Evolutionary conservation across 2,797 vertebrate species (phyloP).

Genomic region (Acridotheres tristis): DNA sequence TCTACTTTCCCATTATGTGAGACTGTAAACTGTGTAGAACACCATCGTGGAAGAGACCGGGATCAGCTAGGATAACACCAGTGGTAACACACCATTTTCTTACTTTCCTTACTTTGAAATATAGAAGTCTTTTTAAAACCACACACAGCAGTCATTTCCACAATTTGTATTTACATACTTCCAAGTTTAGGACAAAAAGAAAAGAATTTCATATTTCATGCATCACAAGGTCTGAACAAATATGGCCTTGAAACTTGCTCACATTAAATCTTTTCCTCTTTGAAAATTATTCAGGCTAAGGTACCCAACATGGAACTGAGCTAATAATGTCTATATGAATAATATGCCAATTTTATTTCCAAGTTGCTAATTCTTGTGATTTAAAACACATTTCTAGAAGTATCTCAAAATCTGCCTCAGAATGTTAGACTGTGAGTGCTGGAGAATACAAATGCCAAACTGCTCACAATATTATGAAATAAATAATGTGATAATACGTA

Average conservation of each 20-base stretch:
- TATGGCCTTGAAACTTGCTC: background rate
- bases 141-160: background rate
- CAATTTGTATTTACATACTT: background rate
- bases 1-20: background rate
- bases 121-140: background rate
- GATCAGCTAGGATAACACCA: background rate
- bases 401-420: background rate
- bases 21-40: background rate
- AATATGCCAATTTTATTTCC: background rate
- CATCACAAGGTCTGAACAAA: background rate
- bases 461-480: background rate
- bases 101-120: background rate
- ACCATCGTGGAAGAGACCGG: background rate
- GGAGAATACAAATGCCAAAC: background rate
- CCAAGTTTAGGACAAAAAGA: background rate
- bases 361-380: background rate
- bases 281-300: background rate
- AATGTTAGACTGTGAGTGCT: background rate
- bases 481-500: background rate
- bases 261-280: background rate
- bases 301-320: background rate
- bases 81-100: background rate
- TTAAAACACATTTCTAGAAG: background rate
- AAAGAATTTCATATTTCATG: background rate
- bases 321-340: background rate